Conservation (phyloP, 2,888 invertebrate species). For the Dexiosoma caninum region DNA sequence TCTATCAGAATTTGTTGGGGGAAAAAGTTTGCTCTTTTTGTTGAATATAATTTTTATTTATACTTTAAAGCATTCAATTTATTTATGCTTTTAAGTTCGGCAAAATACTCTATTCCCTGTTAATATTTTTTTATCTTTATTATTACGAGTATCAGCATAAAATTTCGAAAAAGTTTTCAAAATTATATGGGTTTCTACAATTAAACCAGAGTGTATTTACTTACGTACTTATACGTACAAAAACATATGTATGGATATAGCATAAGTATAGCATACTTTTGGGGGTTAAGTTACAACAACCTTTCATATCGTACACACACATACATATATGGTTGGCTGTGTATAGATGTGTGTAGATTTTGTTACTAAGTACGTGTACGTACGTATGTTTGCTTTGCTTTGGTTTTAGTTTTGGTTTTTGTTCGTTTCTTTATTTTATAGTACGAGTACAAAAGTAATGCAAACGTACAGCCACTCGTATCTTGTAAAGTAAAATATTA, state of each 20-base stretch:
- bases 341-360: neutral
- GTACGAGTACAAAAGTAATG: neutral
- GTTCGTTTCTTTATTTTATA: neutral
- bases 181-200: too few species aligned
- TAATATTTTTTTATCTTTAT: too few species aligned
- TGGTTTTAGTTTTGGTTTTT: neutral
- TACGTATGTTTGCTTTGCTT: too few species aligned
- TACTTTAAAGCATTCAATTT: too few species aligned
- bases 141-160: too few species aligned
- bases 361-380: neutral
- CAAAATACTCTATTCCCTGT: too few species aligned
- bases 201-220: neutral
- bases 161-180: too few species aligned
- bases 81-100: too few species aligned
- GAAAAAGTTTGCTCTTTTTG: too few species aligned
- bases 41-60: too few species aligned
- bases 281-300: slow-evolving; percentile 44
- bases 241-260: neutral
- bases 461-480: neutral
- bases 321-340: neutral
- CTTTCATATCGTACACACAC: slow-evolving; percentile 21
- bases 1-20: too few species aligned
- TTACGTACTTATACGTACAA: too few species aligned
- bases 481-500: neutral
- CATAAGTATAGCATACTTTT: slow-evolving; percentile 52